Evolutionary conservation across 1,140 invertebrate species (phyloP).

Genomic region (Diachasmimorpha longicaudata): DNA sequence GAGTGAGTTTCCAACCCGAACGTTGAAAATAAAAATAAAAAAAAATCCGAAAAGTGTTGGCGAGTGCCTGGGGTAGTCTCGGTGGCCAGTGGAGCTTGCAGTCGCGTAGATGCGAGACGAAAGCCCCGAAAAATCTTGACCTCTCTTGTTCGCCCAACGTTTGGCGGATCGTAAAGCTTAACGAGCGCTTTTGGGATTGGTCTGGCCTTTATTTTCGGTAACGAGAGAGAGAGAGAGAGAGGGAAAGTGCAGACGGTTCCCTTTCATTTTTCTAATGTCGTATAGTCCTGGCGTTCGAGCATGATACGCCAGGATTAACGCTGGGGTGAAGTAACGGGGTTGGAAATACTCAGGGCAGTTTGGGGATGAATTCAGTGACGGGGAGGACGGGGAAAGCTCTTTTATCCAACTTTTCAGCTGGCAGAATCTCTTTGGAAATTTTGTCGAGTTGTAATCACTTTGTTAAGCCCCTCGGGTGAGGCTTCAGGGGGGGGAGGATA

Average conservation of each 20-base stretch:
- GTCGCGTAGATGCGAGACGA: no score
- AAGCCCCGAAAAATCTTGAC: slow-evolving; percentile 42
- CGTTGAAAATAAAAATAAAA: not conserved
- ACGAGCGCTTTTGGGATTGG: slow-evolving; percentile 47
- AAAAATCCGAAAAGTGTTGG: not conserved
- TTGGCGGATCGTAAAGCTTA: slow-evolving; percentile 41
- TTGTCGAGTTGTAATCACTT: not conserved
- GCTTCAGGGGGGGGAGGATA: not conserved
- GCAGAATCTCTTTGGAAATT: not conserved
- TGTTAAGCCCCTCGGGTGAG: not conserved
- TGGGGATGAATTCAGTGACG: not conserved
- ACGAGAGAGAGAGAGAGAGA: slow-evolving; percentile 37
- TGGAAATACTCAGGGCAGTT: not conserved
- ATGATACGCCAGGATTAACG: not conserved
- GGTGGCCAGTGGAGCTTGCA: no score
- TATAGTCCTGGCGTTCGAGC: not conserved
- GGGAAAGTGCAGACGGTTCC: not conserved
- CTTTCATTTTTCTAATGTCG: not conserved
- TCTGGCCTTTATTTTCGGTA: slow-evolving; percentile 41
- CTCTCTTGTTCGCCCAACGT: slow-evolving; percentile 33
- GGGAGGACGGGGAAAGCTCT: not conserved
- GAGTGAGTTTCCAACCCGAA: not conserved
- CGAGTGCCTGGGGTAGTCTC: not conserved
- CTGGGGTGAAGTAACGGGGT: not conserved
- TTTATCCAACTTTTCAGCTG: not conserved